Evolutionary conservation across 2,797 vertebrate genomes (phyloP).

Genomic region (Danio choprae): DNA sequence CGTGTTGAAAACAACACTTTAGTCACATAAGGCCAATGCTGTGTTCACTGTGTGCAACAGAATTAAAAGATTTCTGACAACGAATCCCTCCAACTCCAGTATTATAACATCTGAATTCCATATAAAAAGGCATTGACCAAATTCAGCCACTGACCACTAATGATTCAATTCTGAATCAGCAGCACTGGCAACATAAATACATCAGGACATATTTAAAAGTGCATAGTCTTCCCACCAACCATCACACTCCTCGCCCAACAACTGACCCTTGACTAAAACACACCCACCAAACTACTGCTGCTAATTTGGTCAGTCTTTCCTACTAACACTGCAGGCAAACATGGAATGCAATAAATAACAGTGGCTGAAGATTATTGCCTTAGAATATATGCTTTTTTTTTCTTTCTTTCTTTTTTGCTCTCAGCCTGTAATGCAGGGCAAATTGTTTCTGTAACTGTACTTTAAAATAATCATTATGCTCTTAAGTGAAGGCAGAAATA

Average conservation of each 20-base stretch:
- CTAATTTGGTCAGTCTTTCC: constrained; percentile 30
- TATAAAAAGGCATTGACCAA: constrained; percentile 15
- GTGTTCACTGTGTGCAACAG: not conserved
- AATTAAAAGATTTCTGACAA: not conserved
- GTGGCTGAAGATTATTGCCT: not conserved
- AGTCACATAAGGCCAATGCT: not conserved
- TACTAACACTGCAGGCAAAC: constrained; percentile 7
- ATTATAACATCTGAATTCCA: constrained; percentile 26
- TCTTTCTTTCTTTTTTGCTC: not conserved
- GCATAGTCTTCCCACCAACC: constrained; percentile 29
- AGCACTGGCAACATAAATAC: constrained; percentile 21
- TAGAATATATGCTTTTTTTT: not conserved
- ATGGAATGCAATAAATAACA: not conserved
- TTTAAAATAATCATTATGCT: not conserved
- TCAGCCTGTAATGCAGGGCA: not conserved
- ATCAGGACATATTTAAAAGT: constrained; percentile 15
- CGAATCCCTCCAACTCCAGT: not conserved
- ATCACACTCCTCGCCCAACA: constrained; percentile 32
- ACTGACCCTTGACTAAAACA: constrained; percentile 27
- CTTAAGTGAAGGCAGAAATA: no score
- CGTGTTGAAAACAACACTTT: not conserved
- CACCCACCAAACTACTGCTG: constrained; percentile 19
- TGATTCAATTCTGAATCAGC: constrained; percentile 47
- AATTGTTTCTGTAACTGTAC: not conserved
- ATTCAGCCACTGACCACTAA: constrained; percentile 45